phyloP scores from a whole-genome alignment of 2,888 invertebrate genomes.

The Teleogryllus oceanicus region DNA sequence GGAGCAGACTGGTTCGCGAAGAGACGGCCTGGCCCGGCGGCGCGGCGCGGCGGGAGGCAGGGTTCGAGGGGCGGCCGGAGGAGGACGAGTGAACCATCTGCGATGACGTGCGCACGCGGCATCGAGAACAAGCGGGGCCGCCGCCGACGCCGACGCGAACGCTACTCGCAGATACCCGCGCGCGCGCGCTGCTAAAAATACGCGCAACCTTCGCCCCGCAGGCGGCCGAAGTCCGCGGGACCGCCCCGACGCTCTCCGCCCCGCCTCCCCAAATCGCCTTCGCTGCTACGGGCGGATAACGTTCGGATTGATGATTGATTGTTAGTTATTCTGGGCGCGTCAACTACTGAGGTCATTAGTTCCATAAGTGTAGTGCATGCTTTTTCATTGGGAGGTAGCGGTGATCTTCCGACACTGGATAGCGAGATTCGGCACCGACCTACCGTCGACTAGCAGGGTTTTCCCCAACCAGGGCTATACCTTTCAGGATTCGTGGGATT shows the following conservation, averaged over 20 bases:
- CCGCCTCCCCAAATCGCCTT: neutral
- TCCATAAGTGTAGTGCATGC: too few relatives aligned
- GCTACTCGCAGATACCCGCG: neutral
- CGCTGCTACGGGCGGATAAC: neutral
- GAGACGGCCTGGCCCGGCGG: neutral
- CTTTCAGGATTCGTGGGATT: too few relatives aligned
- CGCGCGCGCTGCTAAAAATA: neutral
- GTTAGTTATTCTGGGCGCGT: too few relatives aligned
- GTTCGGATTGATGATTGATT: too few relatives aligned
- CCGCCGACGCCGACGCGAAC: neutral
- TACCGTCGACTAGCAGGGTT: too few relatives aligned
- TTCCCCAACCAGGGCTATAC: too few relatives aligned
- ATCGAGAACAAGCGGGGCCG: neutral
- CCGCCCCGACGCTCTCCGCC: neutral
- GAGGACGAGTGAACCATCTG: neutral
- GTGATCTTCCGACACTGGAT: too few relatives aligned
- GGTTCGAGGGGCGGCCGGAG: neutral
- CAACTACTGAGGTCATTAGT: too few relatives aligned
- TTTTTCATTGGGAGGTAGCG: too few relatives aligned
- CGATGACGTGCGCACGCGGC: neutral
- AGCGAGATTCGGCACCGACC: too few relatives aligned
- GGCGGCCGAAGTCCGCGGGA: neutral
- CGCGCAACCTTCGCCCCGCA: conserved; percentile 18
- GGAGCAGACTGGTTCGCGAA: too few relatives aligned
- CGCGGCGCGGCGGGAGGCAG: neutral